Evolutionary conservation across 1,140 invertebrate genomes (phyloP), one percentile per base, ranked within the genome.

Genomic region (Lucilia cuprina): DNA sequence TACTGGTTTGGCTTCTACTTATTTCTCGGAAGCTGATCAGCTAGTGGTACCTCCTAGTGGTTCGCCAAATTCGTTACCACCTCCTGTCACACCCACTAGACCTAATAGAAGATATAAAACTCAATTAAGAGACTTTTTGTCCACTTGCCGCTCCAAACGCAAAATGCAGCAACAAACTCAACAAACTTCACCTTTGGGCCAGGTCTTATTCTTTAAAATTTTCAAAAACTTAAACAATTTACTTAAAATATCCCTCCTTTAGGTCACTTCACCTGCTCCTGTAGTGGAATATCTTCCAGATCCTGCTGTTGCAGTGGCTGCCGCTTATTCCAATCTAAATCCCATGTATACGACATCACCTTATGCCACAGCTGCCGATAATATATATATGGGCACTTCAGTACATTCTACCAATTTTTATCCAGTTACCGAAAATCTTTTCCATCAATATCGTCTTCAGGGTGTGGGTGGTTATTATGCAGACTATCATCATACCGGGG

Each of bases 31-130:
- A 88, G 94, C 94, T 35, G 96, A 97, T 86, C 95, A 96, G 88
- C 91, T 97, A n/a, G 93, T 96, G 2, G 93, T 93, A 87, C 92
- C 93, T 5, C 93, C 92, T 47, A 92, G 91, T 70, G 88, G 88
- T 13, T 92, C 91, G 10, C 88, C 91, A 34, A 89, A 91, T 77
- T 87, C 92, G 55, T 89, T 92, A 89, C 89, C 92, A 88, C 91
- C 92, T 85, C 94, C 92, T 85, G 93, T 92, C 2, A 94, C 95
- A 7, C 95, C 96, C 0, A 95, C 96, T 74, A 91, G 96, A 88
- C 95, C 96, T 2, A 96, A 97, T 85, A 93, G 96, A 35, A 93
- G 97, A 86, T 98, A 98, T 91, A 98, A 98, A 91, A 98, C 97
- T 8, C 97, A 98, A 91, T 92, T 98, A 5, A 92, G 97, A 47